A percentile compares a stretch with the other conserved stretches of the same genome.
These are phyloP conservation scores for Baryphthengus martii DNA, from an alignment of 2,113 vertebrate species.

Conservation along the genomic window DNA sequence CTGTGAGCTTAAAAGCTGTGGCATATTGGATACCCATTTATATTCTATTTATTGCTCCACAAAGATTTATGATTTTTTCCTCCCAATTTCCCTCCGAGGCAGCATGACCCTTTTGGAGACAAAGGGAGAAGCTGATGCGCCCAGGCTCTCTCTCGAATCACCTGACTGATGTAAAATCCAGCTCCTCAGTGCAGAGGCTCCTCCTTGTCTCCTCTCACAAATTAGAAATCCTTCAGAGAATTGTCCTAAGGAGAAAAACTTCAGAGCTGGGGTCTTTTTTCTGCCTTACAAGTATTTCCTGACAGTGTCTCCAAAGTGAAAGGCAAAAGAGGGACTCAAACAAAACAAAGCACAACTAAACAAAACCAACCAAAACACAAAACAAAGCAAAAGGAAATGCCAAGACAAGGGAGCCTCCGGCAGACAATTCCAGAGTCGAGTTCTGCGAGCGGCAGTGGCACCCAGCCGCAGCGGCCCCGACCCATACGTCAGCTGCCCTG, in stretches of 20 bases:
- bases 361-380: too few relatives aligned
- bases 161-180: conserved; percentile 63
- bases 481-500: fast-evolving
- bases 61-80: conserved; percentile 65
- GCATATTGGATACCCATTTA: conserved; percentile 57
- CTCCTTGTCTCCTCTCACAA: background rate
- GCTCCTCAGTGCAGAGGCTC: background rate
- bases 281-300: background rate
- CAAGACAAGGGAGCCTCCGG: background rate
- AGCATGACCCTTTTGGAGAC: background rate
- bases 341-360: background rate
- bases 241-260: background rate
- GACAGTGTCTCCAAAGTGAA: background rate
- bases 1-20: conserved; percentile 41
- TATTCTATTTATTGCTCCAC: conserved; percentile 59
- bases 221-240: background rate
- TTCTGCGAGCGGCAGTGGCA: fast-evolving
- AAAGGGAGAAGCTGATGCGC: conserved; percentile 14
- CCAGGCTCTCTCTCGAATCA: background rate
- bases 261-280: background rate
- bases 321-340: background rate
- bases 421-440: background rate
- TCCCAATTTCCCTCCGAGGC: background rate
- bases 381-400: background rate
- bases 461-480: fast-evolving